Percentiles rank a stretch among this genome's conserved stretches.
Conservation (phyloP, 2,888 invertebrate species). For the Drosophila fulvimacula region DNA sequence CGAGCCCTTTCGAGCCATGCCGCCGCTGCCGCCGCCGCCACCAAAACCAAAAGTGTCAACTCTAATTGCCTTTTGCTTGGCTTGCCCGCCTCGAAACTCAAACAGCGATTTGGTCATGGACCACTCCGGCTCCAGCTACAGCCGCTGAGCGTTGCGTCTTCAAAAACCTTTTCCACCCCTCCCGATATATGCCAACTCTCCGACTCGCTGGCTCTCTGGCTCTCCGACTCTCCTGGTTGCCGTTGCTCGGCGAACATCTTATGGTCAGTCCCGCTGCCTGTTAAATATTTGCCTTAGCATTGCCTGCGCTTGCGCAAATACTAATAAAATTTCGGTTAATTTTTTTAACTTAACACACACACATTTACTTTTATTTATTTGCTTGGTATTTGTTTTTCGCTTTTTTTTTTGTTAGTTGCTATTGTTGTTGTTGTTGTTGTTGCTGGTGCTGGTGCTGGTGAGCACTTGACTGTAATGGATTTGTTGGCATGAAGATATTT, state of each 20-base stretch:
- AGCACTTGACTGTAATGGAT: conserved; percentile 81
- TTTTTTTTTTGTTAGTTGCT: conserved; percentile 19
- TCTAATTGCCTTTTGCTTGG: conserved; percentile 82
- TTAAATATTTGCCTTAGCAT: conserved; percentile 80
- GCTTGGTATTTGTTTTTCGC: conserved; percentile 42
- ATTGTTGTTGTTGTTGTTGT: conserved; percentile 23
- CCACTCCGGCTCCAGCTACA: conserved; percentile 36
- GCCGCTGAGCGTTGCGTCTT: conserved; percentile 9
- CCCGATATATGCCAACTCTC: not conserved
- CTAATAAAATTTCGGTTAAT: conserved; percentile 84
- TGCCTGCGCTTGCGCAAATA: conserved; percentile 83
- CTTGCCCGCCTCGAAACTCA: conserved; percentile 65
- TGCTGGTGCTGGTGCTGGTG: conserved; percentile 59
- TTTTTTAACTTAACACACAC: conserved; percentile 79
- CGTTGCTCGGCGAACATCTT: conserved; percentile 62
- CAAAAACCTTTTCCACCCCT: conserved; percentile 1
- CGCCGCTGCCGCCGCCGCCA: conserved; percentile 37
- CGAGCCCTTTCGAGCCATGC: conserved; percentile 34
- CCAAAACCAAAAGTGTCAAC: conserved; percentile 80
- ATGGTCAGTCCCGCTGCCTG: conserved; percentile 65
- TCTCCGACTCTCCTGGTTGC: not conserved
- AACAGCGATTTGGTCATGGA: conserved; percentile 64
- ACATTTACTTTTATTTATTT: conserved; percentile 78
- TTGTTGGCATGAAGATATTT: conserved; percentile 82
- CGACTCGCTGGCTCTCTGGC: not conserved